These are phyloP conservation scores for Anguilla obscura DNA, from an alignment of 2,797 vertebrate genomes.

Conservation along the genomic window DNA sequence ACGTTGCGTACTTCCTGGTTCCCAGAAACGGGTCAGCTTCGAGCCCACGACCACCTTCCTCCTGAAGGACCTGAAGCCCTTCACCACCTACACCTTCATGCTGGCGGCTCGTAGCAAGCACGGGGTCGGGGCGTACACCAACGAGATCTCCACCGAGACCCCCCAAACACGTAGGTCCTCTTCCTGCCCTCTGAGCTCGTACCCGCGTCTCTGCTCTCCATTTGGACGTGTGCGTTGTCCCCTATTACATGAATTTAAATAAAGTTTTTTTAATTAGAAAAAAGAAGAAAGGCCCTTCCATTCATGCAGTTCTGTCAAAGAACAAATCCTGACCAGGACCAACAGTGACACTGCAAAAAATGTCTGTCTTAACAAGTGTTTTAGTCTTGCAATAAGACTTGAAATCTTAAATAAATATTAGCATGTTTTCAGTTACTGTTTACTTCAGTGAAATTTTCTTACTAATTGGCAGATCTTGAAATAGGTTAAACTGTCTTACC, in stretches of 20 bases:
- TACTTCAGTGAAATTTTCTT: no score
- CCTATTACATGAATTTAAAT: no score
- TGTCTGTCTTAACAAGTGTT: no score
- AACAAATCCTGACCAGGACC: background rate
- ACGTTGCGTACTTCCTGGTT: background rate
- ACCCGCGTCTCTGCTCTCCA: background rate
- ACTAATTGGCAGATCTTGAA: no score
- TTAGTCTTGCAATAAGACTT: no score
- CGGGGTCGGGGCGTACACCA: slow-evolving; percentile 91
- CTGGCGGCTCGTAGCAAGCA: slow-evolving; percentile 92
- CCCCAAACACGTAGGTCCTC: slow-evolving; percentile 96
- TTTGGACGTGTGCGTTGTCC: background rate
- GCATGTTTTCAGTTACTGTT: no score
- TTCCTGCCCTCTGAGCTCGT: slow-evolving; percentile 46
- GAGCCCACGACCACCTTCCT: slow-evolving; percentile 87
- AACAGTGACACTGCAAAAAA: no score
- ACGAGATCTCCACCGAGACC: slow-evolving; percentile 91
- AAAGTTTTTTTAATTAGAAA: no score
- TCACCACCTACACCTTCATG: slow-evolving; percentile 92
- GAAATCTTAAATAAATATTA: no score
- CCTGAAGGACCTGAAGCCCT: slow-evolving; percentile 91
- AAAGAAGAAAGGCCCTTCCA: background rate
- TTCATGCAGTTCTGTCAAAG: background rate
- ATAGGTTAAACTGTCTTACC: no score
- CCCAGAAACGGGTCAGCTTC: slow-evolving; percentile 82